Percentiles rank a stretch among this genome's conserved stretches.
Conservation (phyloP, 2,888 invertebrate species). For the Phaedon cochleariae region DNA sequence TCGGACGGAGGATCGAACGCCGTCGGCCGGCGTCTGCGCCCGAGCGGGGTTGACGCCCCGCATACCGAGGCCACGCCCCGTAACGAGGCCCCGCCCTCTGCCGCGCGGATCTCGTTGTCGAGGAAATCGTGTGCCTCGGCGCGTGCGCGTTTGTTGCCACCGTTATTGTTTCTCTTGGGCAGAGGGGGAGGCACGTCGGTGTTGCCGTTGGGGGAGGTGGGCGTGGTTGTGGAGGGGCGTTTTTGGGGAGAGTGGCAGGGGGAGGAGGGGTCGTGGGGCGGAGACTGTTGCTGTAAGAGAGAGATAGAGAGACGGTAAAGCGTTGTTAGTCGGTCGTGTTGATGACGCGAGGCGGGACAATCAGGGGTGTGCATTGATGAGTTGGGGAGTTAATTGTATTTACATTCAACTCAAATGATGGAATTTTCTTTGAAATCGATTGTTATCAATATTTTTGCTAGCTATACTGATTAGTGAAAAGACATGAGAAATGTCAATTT, state of each 20-base stretch:
- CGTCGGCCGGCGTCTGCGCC: slow-evolving; percentile 13
- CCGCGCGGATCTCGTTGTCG: slow-evolving; percentile 46
- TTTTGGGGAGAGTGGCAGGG: slow-evolving; percentile 24
- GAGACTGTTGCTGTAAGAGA: slow-evolving; percentile 61
- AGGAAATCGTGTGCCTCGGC: slow-evolving; percentile 45
- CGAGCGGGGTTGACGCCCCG: too few species aligned
- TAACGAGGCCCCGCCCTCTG: slow-evolving; percentile 6
- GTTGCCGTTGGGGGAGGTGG: slow-evolving; percentile 47
- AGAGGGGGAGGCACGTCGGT: slow-evolving; percentile 64
- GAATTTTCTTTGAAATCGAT: too few species aligned
- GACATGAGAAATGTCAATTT: too few species aligned
- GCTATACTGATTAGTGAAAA: too few species aligned
- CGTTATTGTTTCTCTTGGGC: slow-evolving; percentile 64
- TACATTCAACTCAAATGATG: too few species aligned
- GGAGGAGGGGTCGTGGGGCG: slow-evolving; percentile 40
- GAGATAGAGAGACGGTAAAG: slow-evolving; percentile 59
- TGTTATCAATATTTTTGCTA: too few species aligned
- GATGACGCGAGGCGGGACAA: neutral
- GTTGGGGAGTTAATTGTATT: neutral
- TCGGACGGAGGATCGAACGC: slow-evolving; percentile 37
- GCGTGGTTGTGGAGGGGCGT: slow-evolving; percentile 38
- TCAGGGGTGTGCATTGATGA: neutral
- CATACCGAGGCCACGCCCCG: slow-evolving; percentile 12
- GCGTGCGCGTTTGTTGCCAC: slow-evolving; percentile 37
- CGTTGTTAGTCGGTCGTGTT: slow-evolving; percentile 58